Conservation (phyloP, 2,888 invertebrate genomes). For the Caenorhabditis zanzibari region DNA sequence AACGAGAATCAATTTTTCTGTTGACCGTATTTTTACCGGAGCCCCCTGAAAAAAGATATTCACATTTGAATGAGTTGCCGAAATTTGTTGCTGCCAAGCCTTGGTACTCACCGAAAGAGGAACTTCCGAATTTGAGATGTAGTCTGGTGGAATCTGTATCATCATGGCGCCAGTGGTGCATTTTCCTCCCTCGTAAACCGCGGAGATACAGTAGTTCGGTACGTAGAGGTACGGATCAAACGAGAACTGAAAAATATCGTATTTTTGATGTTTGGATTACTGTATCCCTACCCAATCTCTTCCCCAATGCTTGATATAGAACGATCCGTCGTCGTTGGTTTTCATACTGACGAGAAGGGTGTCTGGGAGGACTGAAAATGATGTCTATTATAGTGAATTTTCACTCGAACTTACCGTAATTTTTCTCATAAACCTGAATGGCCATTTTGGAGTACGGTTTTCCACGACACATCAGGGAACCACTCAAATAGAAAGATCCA, state of each 20-base stretch:
- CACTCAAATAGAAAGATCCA: not conserved
- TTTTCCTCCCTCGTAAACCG: not conserved
- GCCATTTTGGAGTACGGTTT: slow-evolving; percentile 10
- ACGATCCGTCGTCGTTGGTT: slow-evolving; percentile 8
- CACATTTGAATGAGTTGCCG: too few species aligned
- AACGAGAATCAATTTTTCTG: too few species aligned
- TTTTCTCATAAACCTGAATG: slow-evolving; percentile 10
- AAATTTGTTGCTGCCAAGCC: too few species aligned
- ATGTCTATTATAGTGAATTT: not conserved
- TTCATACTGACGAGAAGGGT: not conserved
- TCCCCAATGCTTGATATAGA: slow-evolving; percentile 8
- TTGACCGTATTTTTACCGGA: too few species aligned
- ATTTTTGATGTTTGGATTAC: not conserved
- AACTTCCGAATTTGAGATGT: not conserved
- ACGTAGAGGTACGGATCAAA: slow-evolving; percentile 4
- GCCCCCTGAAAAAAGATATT: too few species aligned
- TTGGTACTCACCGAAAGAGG: not conserved
- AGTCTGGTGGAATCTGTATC: not conserved
- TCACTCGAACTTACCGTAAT: not conserved
- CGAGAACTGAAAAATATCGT: not conserved
- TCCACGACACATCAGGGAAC: not conserved
- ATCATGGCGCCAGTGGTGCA: not conserved
- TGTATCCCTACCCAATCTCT: not conserved
- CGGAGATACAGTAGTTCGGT: not conserved
- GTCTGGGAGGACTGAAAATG: not conserved